Evolutionary conservation across 2,797 vertebrate species (phyloP).

Genomic region (Chaunax sp.): DNA sequence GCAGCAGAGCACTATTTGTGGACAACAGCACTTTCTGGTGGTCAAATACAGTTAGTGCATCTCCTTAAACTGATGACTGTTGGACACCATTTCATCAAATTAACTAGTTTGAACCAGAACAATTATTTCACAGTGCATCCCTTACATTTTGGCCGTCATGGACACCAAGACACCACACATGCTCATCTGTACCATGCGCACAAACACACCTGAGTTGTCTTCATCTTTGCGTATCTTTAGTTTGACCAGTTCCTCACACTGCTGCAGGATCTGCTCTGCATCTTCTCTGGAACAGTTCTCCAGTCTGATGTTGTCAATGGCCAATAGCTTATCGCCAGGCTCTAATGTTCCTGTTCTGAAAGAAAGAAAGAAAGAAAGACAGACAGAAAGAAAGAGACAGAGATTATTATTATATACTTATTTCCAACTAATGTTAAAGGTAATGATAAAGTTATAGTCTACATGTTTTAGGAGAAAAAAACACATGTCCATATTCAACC

Average conservation of each 20-base stretch:
- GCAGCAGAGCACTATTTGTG: background rate
- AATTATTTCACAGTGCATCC: background rate
- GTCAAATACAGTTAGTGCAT: background rate
- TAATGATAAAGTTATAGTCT: too few relatives aligned
- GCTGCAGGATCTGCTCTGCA: conserved; percentile 94
- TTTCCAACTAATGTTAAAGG: too few relatives aligned
- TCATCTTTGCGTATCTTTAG: conserved; percentile 98
- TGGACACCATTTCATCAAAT: background rate
- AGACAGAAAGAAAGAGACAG: too few relatives aligned
- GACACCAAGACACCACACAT: background rate
- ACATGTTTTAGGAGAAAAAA: too few relatives aligned
- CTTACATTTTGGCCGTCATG: too few relatives aligned
- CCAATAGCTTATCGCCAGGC: conserved; percentile 95
- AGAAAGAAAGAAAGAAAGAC: background rate
- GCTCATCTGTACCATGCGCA: background rate
- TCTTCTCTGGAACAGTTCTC: conserved; percentile 95
- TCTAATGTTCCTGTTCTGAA: conserved; percentile 94
- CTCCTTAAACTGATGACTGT: background rate
- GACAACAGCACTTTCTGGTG: conserved; percentile 50
- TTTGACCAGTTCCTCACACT: conserved; percentile 96
- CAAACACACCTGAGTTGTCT: conserved; percentile 90
- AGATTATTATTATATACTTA: too few relatives aligned
- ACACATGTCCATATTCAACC: too few relatives aligned
- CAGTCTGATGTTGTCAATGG: conserved; percentile 95
- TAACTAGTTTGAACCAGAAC: too few relatives aligned